These are phyloP conservation scores for Synanthedon vespiformis DNA, from an alignment of 2,888 invertebrate genomes.

Conservation along the genomic window DNA sequence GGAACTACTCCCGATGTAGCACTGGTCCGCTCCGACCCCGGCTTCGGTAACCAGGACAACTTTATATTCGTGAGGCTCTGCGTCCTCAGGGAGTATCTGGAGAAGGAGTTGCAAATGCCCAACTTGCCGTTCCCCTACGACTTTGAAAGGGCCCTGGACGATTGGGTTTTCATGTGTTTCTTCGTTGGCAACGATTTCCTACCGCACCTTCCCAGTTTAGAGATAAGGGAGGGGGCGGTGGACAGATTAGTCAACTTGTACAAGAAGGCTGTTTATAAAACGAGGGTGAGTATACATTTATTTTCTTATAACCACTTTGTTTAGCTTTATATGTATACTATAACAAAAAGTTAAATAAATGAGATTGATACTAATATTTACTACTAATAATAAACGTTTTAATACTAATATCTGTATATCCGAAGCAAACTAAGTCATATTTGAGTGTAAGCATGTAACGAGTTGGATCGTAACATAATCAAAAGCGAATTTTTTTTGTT, in stretches of 20 bases:
- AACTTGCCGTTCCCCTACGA: slow-evolving; percentile 94
- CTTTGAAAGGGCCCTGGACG: slow-evolving; percentile 95
- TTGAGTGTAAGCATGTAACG: too few species aligned
- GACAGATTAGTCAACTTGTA: slow-evolving; percentile 93
- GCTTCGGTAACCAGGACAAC: slow-evolving; percentile 80
- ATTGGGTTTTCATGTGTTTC: slow-evolving; percentile 99
- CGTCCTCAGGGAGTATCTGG: slow-evolving; percentile 93
- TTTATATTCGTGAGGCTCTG: slow-evolving; percentile 95
- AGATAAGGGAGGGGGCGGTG: slow-evolving; percentile 97
- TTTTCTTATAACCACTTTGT: too few species aligned
- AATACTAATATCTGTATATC: too few species aligned
- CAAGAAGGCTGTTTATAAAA: slow-evolving; percentile 93
- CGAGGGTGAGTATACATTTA: slow-evolving; percentile 73
- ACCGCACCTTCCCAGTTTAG: slow-evolving; percentile 96
- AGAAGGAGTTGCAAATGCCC: slow-evolving; percentile 81
- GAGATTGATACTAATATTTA: too few species aligned
- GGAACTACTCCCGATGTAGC: slow-evolving; percentile 76
- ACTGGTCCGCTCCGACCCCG: slow-evolving; percentile 71
- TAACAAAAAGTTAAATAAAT: too few species aligned
- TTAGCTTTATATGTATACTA: too few species aligned
- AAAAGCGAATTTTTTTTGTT: too few species aligned
- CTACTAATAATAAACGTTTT: too few species aligned
- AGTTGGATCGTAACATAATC: too few species aligned
- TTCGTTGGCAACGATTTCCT: slow-evolving; percentile 99
- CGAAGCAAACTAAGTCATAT: too few species aligned